phyloP scores from a whole-genome alignment of 1,140 invertebrate genomes.

The Holotrichia oblita region DNA sequence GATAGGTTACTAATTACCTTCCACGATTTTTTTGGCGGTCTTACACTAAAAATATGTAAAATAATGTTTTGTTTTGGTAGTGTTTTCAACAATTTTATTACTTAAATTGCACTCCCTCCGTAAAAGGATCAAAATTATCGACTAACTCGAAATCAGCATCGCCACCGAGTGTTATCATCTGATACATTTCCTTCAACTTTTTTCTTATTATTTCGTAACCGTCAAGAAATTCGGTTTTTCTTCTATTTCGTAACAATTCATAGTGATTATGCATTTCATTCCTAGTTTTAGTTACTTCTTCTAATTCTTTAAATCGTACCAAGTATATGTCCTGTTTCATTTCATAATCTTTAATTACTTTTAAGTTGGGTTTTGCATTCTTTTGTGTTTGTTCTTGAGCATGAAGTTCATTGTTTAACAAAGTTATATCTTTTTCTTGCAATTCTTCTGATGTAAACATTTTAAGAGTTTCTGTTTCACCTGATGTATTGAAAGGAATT shows the following conservation, averaged over 20 bases:
- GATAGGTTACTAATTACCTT: conserved; percentile 98
- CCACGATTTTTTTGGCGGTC: conserved; percentile 98
- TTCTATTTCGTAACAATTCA: conserved; percentile 73
- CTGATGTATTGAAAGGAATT: conserved; percentile 66
- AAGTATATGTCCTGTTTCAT: conserved; percentile 80
- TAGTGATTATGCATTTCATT: conserved; percentile 80
- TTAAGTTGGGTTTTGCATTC: conserved; percentile 80
- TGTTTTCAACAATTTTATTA: conserved; percentile 56
- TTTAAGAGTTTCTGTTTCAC: conserved; percentile 65
- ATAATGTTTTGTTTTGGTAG: not conserved
- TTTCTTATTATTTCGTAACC: conserved; percentile 92
- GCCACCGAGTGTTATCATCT: conserved; percentile 98
- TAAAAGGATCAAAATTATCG: conserved; percentile 95
- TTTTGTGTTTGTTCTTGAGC: conserved; percentile 74
- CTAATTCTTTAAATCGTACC: conserved; percentile 79
- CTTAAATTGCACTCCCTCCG: conserved; percentile 95
- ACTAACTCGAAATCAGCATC: conserved; percentile 97
- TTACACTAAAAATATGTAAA: conserved; percentile 74
- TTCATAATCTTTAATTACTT: conserved; percentile 77
- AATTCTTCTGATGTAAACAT: conserved; percentile 76
- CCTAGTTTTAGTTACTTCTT: conserved; percentile 80
- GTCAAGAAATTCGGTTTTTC: conserved; percentile 86
- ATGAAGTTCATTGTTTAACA: conserved; percentile 71
- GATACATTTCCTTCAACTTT: conserved; percentile 95
- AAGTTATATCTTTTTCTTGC: conserved; percentile 66